phyloP scores from a whole-genome alignment of 2,797 vertebrate species.

The Arnoldichthys spilopterus region DNA sequence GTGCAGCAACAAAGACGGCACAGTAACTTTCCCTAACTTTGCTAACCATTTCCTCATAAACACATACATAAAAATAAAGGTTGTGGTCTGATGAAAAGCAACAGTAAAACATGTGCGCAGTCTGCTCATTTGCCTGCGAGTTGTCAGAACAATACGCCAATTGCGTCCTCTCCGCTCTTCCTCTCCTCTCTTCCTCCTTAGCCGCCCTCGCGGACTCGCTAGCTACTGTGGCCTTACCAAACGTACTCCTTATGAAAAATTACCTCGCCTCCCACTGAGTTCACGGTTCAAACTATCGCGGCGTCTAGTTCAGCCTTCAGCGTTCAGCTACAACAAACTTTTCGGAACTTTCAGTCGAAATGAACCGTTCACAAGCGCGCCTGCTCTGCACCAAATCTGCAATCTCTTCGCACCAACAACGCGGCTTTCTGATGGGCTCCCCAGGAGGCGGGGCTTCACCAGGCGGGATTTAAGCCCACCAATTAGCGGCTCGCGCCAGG shows the following conservation, averaged over 20 bases:
- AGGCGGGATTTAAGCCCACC: slow-evolving; percentile 4
- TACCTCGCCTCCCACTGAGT: slow-evolving; percentile 29
- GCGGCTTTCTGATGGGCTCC: slow-evolving; percentile 7
- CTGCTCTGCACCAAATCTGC: no score
- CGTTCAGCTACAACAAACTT: not conserved
- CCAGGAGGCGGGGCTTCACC: not conserved
- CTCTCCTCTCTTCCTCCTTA: not conserved
- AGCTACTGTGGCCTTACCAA: no score
- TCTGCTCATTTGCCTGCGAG: not conserved
- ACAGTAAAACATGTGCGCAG: not conserved
- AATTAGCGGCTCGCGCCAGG: not conserved
- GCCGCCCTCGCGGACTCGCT: no score
- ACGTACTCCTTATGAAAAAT: no score
- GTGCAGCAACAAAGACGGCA: not conserved
- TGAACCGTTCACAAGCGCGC: not conserved
- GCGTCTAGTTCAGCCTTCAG: not conserved
- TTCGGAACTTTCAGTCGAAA: no score
- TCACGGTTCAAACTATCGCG: not conserved
- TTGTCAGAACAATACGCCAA: not conserved
- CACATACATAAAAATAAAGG: not conserved
- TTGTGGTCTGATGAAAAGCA: not conserved
- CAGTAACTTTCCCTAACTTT: not conserved
- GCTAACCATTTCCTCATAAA: not conserved
- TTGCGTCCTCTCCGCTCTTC: not conserved
- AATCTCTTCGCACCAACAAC: no score